Conservation (phyloP, 2,797 vertebrate genomes). For the Melanogrammus aeglefinus region DNA sequence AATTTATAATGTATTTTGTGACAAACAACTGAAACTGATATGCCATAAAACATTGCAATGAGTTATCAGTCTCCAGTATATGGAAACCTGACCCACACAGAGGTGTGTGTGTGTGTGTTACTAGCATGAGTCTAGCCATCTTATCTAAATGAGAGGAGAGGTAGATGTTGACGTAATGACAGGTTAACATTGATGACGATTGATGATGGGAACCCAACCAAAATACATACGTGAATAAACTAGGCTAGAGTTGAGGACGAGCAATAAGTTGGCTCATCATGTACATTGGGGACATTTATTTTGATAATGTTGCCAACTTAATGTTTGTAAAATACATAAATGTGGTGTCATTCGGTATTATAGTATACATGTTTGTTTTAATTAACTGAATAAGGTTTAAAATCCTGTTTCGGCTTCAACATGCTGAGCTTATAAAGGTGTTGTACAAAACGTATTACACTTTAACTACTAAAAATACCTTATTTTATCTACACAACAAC, state of each 20-base stretch:
- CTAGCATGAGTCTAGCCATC: not conserved
- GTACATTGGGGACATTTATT: no score
- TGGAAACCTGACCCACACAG: not conserved
- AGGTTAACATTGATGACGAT: not conserved
- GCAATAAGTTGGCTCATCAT: not conserved
- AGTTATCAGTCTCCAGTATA: no score
- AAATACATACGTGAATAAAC: not conserved
- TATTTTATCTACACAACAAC: no score
- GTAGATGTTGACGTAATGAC: not conserved
- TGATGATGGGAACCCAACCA: not conserved
- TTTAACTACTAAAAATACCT: no score
- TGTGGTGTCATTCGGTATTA: no score
- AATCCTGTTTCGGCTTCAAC: no score
- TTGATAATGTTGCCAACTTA: no score
- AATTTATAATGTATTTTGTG: constrained; percentile 29
- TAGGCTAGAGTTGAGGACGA: not conserved
- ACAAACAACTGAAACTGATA: constrained; percentile 1
- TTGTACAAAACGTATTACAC: no score
- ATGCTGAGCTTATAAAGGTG: no score
- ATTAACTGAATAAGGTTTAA: no score
- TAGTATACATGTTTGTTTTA: no score
- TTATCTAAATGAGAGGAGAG: not conserved
- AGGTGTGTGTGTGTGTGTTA: not conserved
- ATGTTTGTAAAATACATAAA: no score
- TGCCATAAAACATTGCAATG: not conserved